Evolutionary conservation across 2,113 vertebrate species (phyloP).

Genomic region (Anser brachyrhynchus): DNA sequence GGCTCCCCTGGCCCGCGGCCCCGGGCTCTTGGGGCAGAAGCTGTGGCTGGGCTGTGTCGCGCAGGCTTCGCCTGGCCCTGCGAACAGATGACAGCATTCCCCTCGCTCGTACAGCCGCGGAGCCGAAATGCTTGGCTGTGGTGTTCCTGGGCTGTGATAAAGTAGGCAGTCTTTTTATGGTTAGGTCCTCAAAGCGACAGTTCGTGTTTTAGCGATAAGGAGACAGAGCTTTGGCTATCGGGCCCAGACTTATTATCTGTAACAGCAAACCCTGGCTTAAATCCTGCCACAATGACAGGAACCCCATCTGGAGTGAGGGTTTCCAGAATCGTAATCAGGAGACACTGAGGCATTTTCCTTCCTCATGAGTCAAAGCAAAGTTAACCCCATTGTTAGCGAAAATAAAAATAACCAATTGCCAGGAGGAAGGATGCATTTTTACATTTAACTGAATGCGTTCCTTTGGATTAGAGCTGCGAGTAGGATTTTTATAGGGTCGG

Average conservation of each 20-base stretch:
- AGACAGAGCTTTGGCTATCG: conserved; percentile 68
- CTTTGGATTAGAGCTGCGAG: neutral
- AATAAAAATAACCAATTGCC: neutral
- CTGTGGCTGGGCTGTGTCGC: conserved; percentile 65
- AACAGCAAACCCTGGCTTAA: conserved; percentile 50
- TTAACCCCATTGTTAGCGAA: conserved; percentile 58
- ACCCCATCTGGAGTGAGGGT: conserved; percentile 66
- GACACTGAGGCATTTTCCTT: conserved; percentile 62
- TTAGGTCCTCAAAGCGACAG: conserved; percentile 61
- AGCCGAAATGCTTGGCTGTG: conserved; percentile 44
- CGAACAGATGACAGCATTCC: conserved; percentile 83
- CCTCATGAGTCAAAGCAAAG: conserved; percentile 36
- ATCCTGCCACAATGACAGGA: conserved; percentile 69
- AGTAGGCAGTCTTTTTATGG: conserved; percentile 75
- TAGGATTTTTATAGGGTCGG: neutral
- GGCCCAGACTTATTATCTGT: conserved; percentile 61
- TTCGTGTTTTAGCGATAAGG: conserved; percentile 72
- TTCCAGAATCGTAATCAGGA: conserved; percentile 65
- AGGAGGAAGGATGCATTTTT: conserved; percentile 35
- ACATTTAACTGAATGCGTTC: neutral
- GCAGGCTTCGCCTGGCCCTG: conserved; percentile 67
- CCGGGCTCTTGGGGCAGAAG: conserved; percentile 55
- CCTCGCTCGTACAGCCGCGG: conserved; percentile 54
- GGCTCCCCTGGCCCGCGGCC: neutral
- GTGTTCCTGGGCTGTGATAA: conserved; percentile 64